A percentile compares a stretch with the other conserved stretches of the same genome.
phyloP scores from a whole-genome alignment of 2,113 vertebrate genomes.

The Emydura subglobosa region DNA sequence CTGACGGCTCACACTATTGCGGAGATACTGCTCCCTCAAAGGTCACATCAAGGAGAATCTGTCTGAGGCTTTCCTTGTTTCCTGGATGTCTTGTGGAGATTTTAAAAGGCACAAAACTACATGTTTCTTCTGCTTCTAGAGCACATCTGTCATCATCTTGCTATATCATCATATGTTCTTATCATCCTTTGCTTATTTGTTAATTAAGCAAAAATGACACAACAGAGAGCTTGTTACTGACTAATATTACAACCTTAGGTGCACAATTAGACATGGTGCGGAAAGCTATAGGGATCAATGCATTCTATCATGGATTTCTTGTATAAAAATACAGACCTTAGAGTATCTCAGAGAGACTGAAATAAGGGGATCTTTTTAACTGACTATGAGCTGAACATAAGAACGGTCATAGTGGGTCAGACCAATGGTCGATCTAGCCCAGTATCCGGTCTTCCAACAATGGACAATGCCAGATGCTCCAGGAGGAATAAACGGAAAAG shows the following conservation, averaged over 20 bases:
- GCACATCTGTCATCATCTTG: constrained; percentile 34
- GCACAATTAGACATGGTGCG: neutral
- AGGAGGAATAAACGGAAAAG: neutral
- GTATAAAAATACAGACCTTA: constrained; percentile 51
- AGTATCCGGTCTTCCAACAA: neutral
- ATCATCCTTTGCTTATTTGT: constrained; percentile 56
- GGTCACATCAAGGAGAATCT: constrained; percentile 1
- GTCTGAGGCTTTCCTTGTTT: constrained; percentile 33
- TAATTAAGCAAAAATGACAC: constrained; percentile 65
- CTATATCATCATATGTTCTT: constrained; percentile 51
- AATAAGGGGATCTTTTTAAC: constrained; percentile 47
- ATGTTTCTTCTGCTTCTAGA: constrained; percentile 20
- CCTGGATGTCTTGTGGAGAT: constrained; percentile 15
- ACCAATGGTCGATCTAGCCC: neutral
- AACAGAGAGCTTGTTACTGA: neutral
- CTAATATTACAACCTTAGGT: constrained; percentile 4
- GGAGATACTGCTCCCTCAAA: constrained; percentile 47
- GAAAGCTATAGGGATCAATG: constrained; percentile 14
- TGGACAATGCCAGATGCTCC: too few relatives aligned
- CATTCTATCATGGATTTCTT: constrained; percentile 37
- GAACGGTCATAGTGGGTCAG: neutral
- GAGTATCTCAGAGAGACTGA: constrained; percentile 52
- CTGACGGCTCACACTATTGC: constrained; percentile 60
- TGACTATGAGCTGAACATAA: constrained; percentile 31
- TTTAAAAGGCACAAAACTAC: constrained; percentile 42